A percentile compares a stretch with the other conserved stretches of the same genome.
Conservation (phyloP, 2,888 invertebrate species). For the Byasa hedistus region DNA sequence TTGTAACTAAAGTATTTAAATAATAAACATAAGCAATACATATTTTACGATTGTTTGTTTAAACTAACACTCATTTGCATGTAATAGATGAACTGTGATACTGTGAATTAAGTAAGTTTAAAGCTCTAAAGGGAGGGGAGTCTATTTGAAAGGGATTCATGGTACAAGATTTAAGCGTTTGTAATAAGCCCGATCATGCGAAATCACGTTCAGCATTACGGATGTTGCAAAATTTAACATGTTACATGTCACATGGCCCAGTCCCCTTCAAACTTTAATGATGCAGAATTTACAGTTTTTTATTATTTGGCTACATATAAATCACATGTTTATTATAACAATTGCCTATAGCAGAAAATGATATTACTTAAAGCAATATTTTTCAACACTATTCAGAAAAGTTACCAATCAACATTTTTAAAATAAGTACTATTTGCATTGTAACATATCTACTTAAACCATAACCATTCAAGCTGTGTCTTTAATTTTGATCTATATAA, state of each 20-base stretch:
- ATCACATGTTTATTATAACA: too few relatives aligned
- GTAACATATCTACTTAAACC: too few relatives aligned
- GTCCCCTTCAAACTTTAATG: conserved; percentile 9
- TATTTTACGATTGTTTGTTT: conserved; percentile 7
- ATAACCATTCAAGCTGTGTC: too few relatives aligned
- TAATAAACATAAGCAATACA: not conserved
- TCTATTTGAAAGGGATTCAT: conserved; percentile 47
- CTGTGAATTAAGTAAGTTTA: conserved; percentile 46
- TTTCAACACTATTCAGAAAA: too few relatives aligned
- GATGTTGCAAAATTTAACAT: conserved; percentile 67
- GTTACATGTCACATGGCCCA: conserved; percentile 44
- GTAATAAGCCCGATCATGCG: conserved; percentile 77
- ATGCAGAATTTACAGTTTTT: conserved; percentile 1
- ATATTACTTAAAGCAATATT: too few relatives aligned
- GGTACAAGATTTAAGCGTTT: conserved; percentile 60
- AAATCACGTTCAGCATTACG: conserved; percentile 64
- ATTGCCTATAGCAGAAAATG: too few relatives aligned
- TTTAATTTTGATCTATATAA: too few relatives aligned
- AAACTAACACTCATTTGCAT: conserved; percentile 25
- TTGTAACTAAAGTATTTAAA: not conserved
- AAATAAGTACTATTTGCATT: too few relatives aligned
- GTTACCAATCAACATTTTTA: too few relatives aligned
- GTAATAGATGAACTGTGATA: conserved; percentile 36
- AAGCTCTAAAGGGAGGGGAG: conserved; percentile 52
- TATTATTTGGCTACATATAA: not conserved